These are phyloP conservation scores for Ichneumoninae sp. DNA, from an alignment of 2,888 invertebrate species.

Conservation along the genomic window DNA sequence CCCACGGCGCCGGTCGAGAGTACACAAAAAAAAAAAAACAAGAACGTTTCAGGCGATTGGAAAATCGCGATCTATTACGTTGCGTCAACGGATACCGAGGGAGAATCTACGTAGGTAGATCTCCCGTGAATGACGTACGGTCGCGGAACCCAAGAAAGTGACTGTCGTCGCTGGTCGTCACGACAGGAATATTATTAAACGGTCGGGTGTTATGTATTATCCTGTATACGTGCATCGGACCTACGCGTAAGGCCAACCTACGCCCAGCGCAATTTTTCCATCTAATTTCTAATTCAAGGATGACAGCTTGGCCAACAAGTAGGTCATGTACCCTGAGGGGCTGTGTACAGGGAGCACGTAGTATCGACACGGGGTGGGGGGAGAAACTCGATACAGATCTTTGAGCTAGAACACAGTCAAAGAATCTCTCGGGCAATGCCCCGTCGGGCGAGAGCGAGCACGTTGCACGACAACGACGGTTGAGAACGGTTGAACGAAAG, in stretches of 20 bases:
- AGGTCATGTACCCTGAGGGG: slow-evolving; percentile 70
- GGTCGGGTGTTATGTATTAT: slow-evolving; percentile 1
- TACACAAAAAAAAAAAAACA: background rate
- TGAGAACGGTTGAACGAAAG: slow-evolving; percentile 44
- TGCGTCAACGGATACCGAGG: slow-evolving; percentile 49
- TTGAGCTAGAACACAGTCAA: slow-evolving; percentile 10
- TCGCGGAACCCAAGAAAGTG: slow-evolving; percentile 36
- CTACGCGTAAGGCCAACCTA: slow-evolving; percentile 20
- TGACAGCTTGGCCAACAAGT: slow-evolving; percentile 76
- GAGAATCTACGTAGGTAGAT: slow-evolving; percentile 58
- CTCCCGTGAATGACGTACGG: slow-evolving; percentile 35
- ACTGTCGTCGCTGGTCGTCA: slow-evolving; percentile 44
- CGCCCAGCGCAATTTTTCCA: slow-evolving; percentile 53
- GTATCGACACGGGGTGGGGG: slow-evolving; percentile 7
- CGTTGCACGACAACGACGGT: slow-evolving; percentile 33
- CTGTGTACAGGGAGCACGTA: slow-evolving; percentile 12
- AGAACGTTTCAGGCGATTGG: slow-evolving; percentile 35
- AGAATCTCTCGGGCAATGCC: slow-evolving; percentile 45
- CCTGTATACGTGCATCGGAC: background rate
- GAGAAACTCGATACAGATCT: slow-evolving; percentile 31
- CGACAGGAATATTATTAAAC: slow-evolving; percentile 36
- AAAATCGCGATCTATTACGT: slow-evolving; percentile 53
- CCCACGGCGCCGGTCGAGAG: background rate
- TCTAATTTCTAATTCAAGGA: slow-evolving; percentile 66
- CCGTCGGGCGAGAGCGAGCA: slow-evolving; percentile 30